Evolutionary conservation across 2,888 invertebrate species (phyloP), one percentile per base, ranked within the genome.

Genomic region (Empis livida): DNA sequence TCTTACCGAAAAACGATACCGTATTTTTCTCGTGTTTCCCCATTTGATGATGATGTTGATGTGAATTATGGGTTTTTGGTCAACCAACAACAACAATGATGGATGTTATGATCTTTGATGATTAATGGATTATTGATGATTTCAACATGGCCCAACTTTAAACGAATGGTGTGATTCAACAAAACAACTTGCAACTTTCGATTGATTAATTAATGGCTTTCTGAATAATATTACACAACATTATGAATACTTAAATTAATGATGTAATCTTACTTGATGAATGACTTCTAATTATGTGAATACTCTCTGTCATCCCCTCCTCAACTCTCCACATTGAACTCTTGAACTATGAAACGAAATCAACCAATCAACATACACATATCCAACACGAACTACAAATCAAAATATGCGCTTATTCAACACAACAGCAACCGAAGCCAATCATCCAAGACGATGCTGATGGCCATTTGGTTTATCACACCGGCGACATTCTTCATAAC

Each of bases 391-490:
- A n/a, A n/a, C n/a, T 53, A 57, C 61, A 57, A 53, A 54, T 54
- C 52, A 52, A 54, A 54, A 49, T 53, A 53, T 47, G 50, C 57
- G 54, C 50, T 59, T 49, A 45, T n/a, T 42, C 42, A 35, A 16
- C 20, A 43, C 43, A 38, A 53, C 55, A 51, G 68, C 66, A 66
- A 63, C 67, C 67, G 64, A 65, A 70, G 64, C 89, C 92, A 73
- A 87, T 90, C 74, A 86, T 96, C 76, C 91, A 93, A 82, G 95
- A 99, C 80, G 97, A 99, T 80, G 89, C 89, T 78, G 97, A 99
- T 76, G 99, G 99, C 76, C 97, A 99, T 78, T 92, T 99, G 78
- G 87, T 99, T 76, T 99, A 97, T 87, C 88, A 88, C 79, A 84
- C 84, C 77, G 97, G 96, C 78, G 96, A 97, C 81, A 81, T 92